Evolutionary conservation across 2,113 vertebrate genomes (phyloP).

Genomic region (Rhinogobius similis): DNA sequence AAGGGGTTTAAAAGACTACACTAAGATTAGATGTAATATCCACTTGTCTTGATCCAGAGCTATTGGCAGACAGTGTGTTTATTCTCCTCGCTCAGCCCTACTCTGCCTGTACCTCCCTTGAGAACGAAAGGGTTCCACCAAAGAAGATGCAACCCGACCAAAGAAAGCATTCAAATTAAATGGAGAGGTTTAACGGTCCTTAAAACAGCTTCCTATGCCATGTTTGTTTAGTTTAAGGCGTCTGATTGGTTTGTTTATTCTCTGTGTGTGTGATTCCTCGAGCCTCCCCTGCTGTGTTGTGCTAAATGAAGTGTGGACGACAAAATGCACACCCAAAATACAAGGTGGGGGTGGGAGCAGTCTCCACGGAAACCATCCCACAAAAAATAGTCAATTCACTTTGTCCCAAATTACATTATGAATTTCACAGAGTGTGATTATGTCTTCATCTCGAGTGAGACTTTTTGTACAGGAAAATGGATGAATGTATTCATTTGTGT

Average conservation of each 20-base stretch:
- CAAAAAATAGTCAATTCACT: conserved; percentile 51
- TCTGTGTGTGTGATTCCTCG: conserved; percentile 59
- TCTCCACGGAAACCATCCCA: conserved; percentile 41
- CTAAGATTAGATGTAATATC: conserved; percentile 30
- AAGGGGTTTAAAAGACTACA: background rate
- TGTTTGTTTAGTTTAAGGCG: conserved; percentile 62
- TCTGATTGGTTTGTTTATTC: conserved; percentile 80
- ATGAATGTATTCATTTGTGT: background rate
- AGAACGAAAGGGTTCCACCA: conserved; percentile 33
- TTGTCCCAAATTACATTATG: conserved; percentile 30
- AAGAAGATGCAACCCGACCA: conserved; percentile 5
- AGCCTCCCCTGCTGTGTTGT: conserved; percentile 61
- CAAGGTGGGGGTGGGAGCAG: conserved; percentile 31
- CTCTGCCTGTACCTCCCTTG: conserved; percentile 11
- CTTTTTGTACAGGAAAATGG: background rate
- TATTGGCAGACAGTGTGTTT: conserved; percentile 25
- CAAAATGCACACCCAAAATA: conserved; percentile 25
- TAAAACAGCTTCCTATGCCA: conserved; percentile 49
- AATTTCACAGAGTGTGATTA: conserved; percentile 39
- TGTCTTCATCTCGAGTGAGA: background rate
- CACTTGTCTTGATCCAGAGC: conserved; percentile 9
- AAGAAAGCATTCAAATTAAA: conserved; percentile 62
- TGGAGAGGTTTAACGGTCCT: conserved; percentile 57
- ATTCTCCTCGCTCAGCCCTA: conserved; percentile 29
- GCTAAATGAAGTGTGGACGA: conserved; percentile 66